Evolutionary conservation across 2,888 invertebrate genomes (phyloP), one percentile per base, ranked within the genome.

Genomic region (Brachycybe producta): DNA sequence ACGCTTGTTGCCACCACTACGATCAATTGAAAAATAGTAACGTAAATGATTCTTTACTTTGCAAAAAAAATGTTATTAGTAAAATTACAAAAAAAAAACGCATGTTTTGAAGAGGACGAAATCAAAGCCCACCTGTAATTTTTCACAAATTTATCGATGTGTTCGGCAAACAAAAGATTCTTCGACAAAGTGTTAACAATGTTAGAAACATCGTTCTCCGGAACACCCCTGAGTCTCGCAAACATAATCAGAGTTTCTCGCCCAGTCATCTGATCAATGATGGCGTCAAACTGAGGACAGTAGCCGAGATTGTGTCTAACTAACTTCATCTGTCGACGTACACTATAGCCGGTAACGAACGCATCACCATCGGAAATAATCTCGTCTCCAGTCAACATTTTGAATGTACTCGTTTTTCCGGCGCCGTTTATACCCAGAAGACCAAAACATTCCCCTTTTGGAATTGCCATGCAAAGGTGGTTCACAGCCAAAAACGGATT

Each of bases 401-500:
- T 84, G 65, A 92, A 92, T 0, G 90, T 88, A 1, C 81, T 79
- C 0, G 85, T 86, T 67, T 87, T 88, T 0, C 87, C 87, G 2
- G 87, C 86, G 8, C 88, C 87, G 64, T 88, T 87, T 0, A 85
- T 79, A 1, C 87, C 85, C 43, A 87, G 68, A 35, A 87, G 66
- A 1, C 86, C 86, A 61, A 87, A 87, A 61, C 84, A 84, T 67
- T 86, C 86, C 8, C 75, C 75, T 52, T 78, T 72, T 47, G 75
- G 76, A 0, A 84, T 77, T 41, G 78, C 82, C 62, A 77, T 64
- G 62, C 77, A 80, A 4, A 84, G 69, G 58, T 81, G 80, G 64
- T 86, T 79, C 0, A 92, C 91, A 1, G 88, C 90, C 47, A 80
- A 65, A 54, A 83, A 73, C 0, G 73, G 72, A 15, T 47, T 47